Base-by-base conservation (phyloP, 2,113 vertebrate species). In the Hemichromis elongatus region DNA sequence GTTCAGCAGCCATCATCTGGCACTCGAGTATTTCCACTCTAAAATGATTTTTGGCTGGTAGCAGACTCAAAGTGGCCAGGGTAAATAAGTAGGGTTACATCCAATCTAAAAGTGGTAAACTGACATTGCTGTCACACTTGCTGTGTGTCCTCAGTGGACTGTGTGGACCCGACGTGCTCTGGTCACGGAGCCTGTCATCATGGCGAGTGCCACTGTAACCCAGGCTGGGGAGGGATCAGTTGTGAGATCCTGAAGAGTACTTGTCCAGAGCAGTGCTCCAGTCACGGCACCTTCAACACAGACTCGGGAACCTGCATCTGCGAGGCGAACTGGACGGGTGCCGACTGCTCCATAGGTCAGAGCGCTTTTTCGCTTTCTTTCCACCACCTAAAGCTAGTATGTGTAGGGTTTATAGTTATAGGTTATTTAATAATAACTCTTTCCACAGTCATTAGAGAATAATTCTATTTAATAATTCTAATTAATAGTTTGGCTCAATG, bases 251-350 rank as follows among this genome's bases (percentile, higher is more conserved):
- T 97, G 87, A 98, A 98, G 95, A 99, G 98, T 6, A 96, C 97
- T 94, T 99, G 99, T 90, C 97, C 98, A 0, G 99, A 99, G 77
- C 98, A 99, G 92, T 99, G 99, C 91, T 98, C 98, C 52, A 97
- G 97, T 12, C 98, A 98, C 0, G 98, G 98, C 21, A 98, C 97
- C 1, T 99, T 98, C 93, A 97, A 97, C 90, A 97, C 97, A 7
- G 98, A 99, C 87, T 97, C 96, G 2, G 97, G 97, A 5, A 96
- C 97, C 86, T 99, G 99, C 85, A 94, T 97, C 13, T 99, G 99
- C 0, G 98, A 99, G 80, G 94, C 97, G 83, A 98, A 96, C 83
- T 99, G 98, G 98, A 99, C 97, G 1, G 98, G 99, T 26, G 95
- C 97, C 9, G 98, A 99, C 94, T 99, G 99, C 91, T 99, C 99